phyloP scores from a whole-genome alignment of 2,888 invertebrate genomes.

The Drosophila borborema region DNA sequence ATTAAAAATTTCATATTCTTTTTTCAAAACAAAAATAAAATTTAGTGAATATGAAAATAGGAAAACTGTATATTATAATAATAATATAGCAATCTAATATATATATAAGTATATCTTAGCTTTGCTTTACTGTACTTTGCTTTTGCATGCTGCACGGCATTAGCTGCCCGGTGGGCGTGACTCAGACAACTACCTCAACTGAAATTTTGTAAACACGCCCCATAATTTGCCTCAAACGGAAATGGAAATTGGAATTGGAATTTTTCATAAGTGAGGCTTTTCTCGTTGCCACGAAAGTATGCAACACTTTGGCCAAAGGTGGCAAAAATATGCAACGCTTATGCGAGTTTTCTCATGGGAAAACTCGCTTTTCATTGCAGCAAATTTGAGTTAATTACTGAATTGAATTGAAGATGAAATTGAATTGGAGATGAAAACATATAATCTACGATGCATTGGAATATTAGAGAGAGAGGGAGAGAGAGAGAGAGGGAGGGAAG shows the following conservation, averaged over 20 bases:
- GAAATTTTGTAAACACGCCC: neutral
- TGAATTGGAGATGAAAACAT: neutral
- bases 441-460: neutral
- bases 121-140: neutral
- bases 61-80: no score
- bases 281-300: constrained; percentile 24
- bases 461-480: neutral
- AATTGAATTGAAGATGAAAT: no score
- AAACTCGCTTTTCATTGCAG: constrained; percentile 2
- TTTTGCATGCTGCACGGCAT: constrained; percentile 31
- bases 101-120: neutral
- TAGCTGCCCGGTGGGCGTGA: constrained; percentile 19
- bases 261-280: constrained; percentile 9
- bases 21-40: neutral
- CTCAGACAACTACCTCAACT: neutral
- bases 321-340: constrained; percentile 41
- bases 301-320: constrained; percentile 20
- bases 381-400: neutral
- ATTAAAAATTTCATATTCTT: neutral
- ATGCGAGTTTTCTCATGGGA: neutral
- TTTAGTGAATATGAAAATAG: no score
- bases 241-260: neutral
- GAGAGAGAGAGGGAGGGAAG: no score
- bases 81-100: no score
- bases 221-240: neutral